These are phyloP conservation scores for Lithodes maja DNA, from an alignment of 2,888 invertebrate species.

Conservation along the genomic window DNA sequence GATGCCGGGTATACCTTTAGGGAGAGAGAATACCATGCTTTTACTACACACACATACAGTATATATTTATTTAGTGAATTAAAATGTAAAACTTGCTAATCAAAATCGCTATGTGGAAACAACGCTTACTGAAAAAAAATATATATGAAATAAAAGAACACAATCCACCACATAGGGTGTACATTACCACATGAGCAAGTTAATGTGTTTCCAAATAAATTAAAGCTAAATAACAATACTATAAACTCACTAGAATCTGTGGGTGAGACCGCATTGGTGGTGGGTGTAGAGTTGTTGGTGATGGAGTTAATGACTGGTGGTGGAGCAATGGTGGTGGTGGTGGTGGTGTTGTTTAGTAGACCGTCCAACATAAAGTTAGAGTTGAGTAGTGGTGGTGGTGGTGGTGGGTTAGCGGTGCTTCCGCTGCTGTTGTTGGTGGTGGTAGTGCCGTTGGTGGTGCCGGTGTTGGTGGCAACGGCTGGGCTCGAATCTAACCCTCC, in stretches of 20 bases:
- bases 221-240: neutral
- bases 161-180: no score
- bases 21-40: neutral
- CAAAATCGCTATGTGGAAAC: no score
- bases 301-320: conserved; percentile 29
- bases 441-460: conserved; percentile 15
- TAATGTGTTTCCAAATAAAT: neutral
- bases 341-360: conserved; percentile 61
- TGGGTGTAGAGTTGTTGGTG: conserved; percentile 30
- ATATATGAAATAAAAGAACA: no score
- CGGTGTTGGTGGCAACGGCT: neutral
- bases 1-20: conserved; percentile 76
- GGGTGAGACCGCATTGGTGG: conserved; percentile 43
- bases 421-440: neutral
- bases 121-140: no score
- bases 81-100: no score
- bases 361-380: conserved; percentile 60
- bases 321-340: neutral
- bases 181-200: no score
- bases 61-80: no score
- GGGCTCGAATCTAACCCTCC: conserved; percentile 46
- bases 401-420: neutral
- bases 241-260: conserved; percentile 32
- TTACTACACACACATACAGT: no score
- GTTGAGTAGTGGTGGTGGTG: conserved; percentile 27